Conservation (phyloP, 1,140 invertebrate species). For the Arctopsyche grandis region DNA sequence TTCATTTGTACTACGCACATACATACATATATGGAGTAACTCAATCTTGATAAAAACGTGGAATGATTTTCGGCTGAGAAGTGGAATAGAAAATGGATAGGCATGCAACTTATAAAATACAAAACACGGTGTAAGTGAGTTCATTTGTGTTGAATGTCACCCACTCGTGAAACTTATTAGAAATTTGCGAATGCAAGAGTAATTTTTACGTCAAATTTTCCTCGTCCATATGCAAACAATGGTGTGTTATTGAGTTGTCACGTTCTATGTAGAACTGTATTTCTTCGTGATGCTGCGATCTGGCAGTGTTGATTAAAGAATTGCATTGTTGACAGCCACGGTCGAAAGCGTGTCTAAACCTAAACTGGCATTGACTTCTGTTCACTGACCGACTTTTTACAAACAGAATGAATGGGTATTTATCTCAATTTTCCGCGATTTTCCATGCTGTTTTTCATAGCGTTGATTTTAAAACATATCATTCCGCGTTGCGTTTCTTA, state of each 20-base stretch:
- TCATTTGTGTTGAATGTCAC: too few species aligned
- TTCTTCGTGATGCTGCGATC: conserved; percentile 19
- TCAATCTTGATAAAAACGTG: too few species aligned
- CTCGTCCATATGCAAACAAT: not conserved
- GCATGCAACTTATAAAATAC: too few species aligned
- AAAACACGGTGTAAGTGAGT: too few species aligned
- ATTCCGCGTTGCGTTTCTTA: not conserved
- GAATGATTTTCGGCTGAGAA: too few species aligned
- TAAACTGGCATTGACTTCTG: conserved; percentile 15
- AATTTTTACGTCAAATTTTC: not conserved
- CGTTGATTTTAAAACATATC: not conserved
- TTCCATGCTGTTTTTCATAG: not conserved
- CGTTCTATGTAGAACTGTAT: not conserved
- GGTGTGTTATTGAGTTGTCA: conserved; percentile 13
- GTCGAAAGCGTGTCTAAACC: conserved; percentile 25
- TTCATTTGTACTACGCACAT: too few species aligned
- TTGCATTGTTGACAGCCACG: conserved; percentile 7
- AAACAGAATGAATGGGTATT: not conserved
- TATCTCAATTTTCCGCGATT: conserved; percentile 13
- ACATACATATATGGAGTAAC: too few species aligned
- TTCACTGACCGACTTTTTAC: conserved; percentile 20
- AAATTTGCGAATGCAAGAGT: too few species aligned
- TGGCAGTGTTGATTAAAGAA: conserved; percentile 1
- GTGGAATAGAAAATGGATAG: too few species aligned
- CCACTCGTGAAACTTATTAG: too few species aligned